These are phyloP conservation scores for Lordiphosa collinella DNA, from an alignment of 1,140 invertebrate genomes.

Conservation along the genomic window DNA sequence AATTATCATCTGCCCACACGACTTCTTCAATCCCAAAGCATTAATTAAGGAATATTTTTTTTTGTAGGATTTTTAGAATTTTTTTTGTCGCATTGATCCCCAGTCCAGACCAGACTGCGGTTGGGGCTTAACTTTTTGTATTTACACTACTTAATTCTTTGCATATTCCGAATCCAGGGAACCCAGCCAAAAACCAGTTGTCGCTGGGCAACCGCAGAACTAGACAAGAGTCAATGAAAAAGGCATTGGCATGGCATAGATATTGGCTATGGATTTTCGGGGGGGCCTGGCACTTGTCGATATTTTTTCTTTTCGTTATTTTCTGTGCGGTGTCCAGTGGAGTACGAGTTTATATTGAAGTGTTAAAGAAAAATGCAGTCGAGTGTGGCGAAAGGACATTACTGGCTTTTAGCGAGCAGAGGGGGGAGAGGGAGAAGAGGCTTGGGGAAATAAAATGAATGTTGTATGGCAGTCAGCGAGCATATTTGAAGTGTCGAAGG, in stretches of 20 bases:
- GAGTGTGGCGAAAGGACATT: slow-evolving; percentile 76
- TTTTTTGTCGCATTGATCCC: slow-evolving; percentile 21
- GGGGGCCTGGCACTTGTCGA: slow-evolving; percentile 17
- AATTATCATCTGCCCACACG: slow-evolving; percentile 37
- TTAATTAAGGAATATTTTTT: slow-evolving; percentile 63
- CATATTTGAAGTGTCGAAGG: slow-evolving; percentile 71
- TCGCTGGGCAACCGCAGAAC: slow-evolving; percentile 64
- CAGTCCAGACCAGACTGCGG: slow-evolving; percentile 5
- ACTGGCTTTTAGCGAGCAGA: slow-evolving; percentile 67
- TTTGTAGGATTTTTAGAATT: slow-evolving; percentile 11
- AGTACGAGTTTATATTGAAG: slow-evolving; percentile 56
- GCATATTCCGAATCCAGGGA: slow-evolving; percentile 40
- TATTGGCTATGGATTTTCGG: slow-evolving; percentile 33
- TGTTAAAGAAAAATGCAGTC: slow-evolving; percentile 77
- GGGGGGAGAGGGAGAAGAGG: slow-evolving; percentile 9
- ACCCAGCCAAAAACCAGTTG: slow-evolving; percentile 54
- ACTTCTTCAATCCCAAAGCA: slow-evolving; percentile 16
- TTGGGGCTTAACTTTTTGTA: slow-evolving; percentile 53
- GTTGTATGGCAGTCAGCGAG: slow-evolving; percentile 64
- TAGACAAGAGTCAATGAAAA: slow-evolving; percentile 60
- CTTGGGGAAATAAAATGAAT: slow-evolving; percentile 70
- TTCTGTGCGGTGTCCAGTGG: slow-evolving; percentile 8
- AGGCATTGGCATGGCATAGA: slow-evolving; percentile 46
- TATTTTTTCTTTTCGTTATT: slow-evolving; percentile 20
- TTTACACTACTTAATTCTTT: slow-evolving; percentile 62